Conservation (phyloP, 2,797 vertebrate species). For the Oreonectes daqikongensis region DNA sequence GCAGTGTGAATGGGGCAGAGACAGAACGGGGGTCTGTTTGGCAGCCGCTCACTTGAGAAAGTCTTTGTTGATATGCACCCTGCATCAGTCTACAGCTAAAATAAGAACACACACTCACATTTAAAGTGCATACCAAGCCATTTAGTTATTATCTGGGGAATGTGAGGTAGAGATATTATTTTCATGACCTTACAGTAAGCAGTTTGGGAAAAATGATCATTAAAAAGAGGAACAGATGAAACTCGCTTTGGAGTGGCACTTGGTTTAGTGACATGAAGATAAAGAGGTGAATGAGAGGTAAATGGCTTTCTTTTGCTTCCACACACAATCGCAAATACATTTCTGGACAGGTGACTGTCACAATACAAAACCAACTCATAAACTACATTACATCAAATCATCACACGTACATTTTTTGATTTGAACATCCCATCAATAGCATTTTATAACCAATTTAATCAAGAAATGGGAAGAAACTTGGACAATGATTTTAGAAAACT, state of each 20-base stretch:
- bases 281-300: neutral
- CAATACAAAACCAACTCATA: too few relatives aligned
- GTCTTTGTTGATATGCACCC: conserved; percentile 55
- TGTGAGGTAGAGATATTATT: conserved; percentile 27
- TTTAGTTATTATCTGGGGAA: conserved; percentile 47
- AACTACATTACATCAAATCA: too few relatives aligned
- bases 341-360: too few relatives aligned
- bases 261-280: neutral
- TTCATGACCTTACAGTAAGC: conserved; percentile 23
- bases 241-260: neutral
- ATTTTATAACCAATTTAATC: too few relatives aligned
- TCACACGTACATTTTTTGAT: too few relatives aligned
- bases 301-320: neutral
- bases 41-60: conserved; percentile 43
- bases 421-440: too few relatives aligned
- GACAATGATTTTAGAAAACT: too few relatives aligned
- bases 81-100: conserved; percentile 45
- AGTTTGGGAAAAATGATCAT: conserved; percentile 31
- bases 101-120: conserved; percentile 51
- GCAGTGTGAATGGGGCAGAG: conserved; percentile 43
- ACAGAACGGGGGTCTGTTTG: conserved; percentile 46
- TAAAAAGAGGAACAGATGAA: conserved; percentile 9
- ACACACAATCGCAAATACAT: too few relatives aligned
- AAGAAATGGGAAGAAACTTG: too few relatives aligned
- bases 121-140: conserved; percentile 29